A percentile compares a stretch with the other conserved stretches of the same genome.
Evolutionary conservation across 2,888 invertebrate genomes (phyloP).

Genomic region (Euproctis similis): DNA sequence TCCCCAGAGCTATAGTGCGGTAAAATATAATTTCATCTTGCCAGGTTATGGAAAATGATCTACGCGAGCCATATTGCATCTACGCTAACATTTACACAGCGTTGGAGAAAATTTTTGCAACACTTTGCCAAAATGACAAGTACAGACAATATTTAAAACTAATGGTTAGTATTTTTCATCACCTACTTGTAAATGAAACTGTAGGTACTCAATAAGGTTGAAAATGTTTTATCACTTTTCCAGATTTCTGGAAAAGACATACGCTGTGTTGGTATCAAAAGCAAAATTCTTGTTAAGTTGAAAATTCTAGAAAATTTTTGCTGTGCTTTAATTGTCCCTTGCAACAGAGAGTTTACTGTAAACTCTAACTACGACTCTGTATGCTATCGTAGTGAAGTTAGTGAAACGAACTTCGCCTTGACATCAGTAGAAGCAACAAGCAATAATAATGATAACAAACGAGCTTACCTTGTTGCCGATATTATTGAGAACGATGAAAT

Average conservation of each 20-base stretch:
- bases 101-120: constrained; percentile 61
- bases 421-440: constrained; percentile 33
- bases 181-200: background rate
- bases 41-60: constrained; percentile 66
- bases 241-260: constrained; percentile 58
- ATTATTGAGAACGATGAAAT: constrained; percentile 64
- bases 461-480: constrained; percentile 61
- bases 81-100: constrained; percentile 67
- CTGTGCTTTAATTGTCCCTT: constrained; percentile 58
- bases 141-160: constrained; percentile 56
- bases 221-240: constrained; percentile 6
- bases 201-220: background rate
- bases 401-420: constrained; percentile 43
- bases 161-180: too few relatives aligned
- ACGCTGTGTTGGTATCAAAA: constrained; percentile 53
- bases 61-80: constrained; percentile 63
- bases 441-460: constrained; percentile 40
- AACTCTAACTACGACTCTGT: constrained; percentile 28
- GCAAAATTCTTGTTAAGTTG: constrained; percentile 60
- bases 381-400: constrained; percentile 47
- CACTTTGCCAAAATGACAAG: constrained; percentile 56
- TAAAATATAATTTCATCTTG: constrained; percentile 8
- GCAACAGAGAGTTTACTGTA: constrained; percentile 36
- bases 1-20: too few relatives aligned
- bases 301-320: constrained; percentile 64